These are phyloP conservation scores for Volucella inanis DNA, from an alignment of 2,888 invertebrate species.

Conservation along the genomic window DNA sequence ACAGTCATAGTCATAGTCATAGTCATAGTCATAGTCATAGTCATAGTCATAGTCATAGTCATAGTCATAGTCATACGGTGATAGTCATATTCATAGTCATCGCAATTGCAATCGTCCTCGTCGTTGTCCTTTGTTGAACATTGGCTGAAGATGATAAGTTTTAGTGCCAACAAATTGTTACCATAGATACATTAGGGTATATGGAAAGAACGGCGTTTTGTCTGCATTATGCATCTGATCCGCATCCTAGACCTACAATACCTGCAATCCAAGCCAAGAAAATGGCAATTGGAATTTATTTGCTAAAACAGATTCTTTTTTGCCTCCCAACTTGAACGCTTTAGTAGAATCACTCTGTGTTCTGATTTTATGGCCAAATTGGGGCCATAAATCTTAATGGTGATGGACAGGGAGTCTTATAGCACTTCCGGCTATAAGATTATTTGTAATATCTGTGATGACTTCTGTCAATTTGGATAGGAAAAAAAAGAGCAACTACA, in stretches of 20 bases:
- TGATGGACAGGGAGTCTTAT: too few species aligned
- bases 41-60: slow-evolving; percentile 21
- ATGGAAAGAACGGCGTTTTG: neutral
- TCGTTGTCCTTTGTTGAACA: slow-evolving; percentile 60
- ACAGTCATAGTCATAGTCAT: slow-evolving; percentile 12
- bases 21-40: slow-evolving; percentile 11
- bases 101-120: slow-evolving; percentile 13
- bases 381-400: too few species aligned
- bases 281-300: slow-evolving; percentile 40
- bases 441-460: too few species aligned
- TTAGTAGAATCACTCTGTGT: too few species aligned
- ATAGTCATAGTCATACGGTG: slow-evolving; percentile 13
- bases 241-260: slow-evolving; percentile 56
- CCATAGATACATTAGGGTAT: neutral
- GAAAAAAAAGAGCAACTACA: too few species aligned
- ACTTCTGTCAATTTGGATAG: too few species aligned
- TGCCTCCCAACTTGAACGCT: too few species aligned
- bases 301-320: slow-evolving; percentile 9
- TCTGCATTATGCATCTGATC: slow-evolving; percentile 33
- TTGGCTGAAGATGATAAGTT: slow-evolving; percentile 69
- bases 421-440: too few species aligned
- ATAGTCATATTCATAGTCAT: slow-evolving; percentile 11
- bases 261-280: slow-evolving; percentile 41
- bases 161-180: slow-evolving; percentile 62
- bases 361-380: too few species aligned